Evolutionary conservation across 2,113 vertebrate genomes (phyloP), one percentile per base, ranked within the genome.

Genomic region (Phalacrocorax brasilianus): DNA sequence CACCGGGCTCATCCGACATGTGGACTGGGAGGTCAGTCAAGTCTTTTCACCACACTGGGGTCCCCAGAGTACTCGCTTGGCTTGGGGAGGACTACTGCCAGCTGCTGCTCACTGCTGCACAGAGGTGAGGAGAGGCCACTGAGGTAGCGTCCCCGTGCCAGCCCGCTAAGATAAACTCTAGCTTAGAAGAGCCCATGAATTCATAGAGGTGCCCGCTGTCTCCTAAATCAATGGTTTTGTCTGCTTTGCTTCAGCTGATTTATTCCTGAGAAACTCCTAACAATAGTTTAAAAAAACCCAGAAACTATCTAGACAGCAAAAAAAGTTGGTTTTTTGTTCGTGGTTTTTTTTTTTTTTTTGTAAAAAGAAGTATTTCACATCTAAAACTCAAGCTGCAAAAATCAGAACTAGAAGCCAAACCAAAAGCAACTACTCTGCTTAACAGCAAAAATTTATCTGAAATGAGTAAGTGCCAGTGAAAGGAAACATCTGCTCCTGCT

Each of bases 181-280:
- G 35, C 2, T 44, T 35, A 56, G 83, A 84, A 77, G 47, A 3
- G 19, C 45, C 88, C 4, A 7, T 3, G 23, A 40, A 68, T 38
- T 38, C 38, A 38, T 38, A 91, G 78, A 88, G 81, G 49, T 61
- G 83, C 55, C 85, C 72, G 73, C 62, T 93, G 66, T 50, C 84
- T 92, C 72, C 42, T 42, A 63, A 50, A 50, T 8, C 0, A 17
- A 71, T 72, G 70, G 68, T 50, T 82, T 70, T 59, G 42, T 66
- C 88, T 81, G 85, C 84, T 93, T 92, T 78, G 87, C 58, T 95
- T 87, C 93, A 80, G 88, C 65, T 56, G 12, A 66, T 91, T 96
- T 95, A 89, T 96, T 96, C 91, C 92, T 96, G 96, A 95, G 91
- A 96, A 96, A 96, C 81, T 95, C 79, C 44, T 91, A 95, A 88